Base-by-base conservation (phyloP, 2,113 vertebrate species). In the Plotosus lineatus region DNA sequence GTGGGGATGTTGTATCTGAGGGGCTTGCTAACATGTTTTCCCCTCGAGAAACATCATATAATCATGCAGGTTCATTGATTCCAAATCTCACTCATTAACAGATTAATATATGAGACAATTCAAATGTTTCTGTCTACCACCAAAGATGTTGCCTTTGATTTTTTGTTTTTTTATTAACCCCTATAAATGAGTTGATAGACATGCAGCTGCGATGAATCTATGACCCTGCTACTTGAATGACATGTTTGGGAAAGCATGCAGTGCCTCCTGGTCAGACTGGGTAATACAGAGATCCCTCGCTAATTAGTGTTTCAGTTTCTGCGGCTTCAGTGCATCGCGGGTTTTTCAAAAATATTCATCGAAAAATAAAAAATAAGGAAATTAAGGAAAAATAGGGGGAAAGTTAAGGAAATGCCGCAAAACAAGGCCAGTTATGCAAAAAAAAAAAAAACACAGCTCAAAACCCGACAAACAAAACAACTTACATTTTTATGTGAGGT, bases 1-100 rank as follows among this genome's bases (percentile, higher is more conserved):
- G 19, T 33, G 4, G 38, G 61, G 66, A 73, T 85, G 83, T 87
- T 87, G 80, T 90, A 92, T 94, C 91, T 89, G 91, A 31, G 65
- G 84, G 90, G 77, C 77, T 88, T 86, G 83, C 77, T 91, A 86
- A 89, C 92, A 91, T 90, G 77, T 53, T 31, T 90, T 86, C 66
- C 82, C 89, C 74, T 48, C 17, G 72, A 85, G 88, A 93, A 88
- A 86, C 83, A 44, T 72, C 56, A 21, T 80, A 73, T 81, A 87
- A 89, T 86, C 89, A 90, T 85, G 65, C 78, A 89, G 85, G 56
- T 46, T 23, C 33, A 46, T 23, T 48, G 28, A 73, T 33, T 33
- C 46, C 21, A 11, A 40, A 9, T 42, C 26, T 65, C 15, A 36
- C 44, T 15, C 26, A 42, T 44, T 56, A 55, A 55, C 31, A 58